A percentile compares a stretch with the other conserved stretches of the same genome.
phyloP scores from a whole-genome alignment of 2,888 invertebrate genomes.

The Agrochola lota region DNA sequence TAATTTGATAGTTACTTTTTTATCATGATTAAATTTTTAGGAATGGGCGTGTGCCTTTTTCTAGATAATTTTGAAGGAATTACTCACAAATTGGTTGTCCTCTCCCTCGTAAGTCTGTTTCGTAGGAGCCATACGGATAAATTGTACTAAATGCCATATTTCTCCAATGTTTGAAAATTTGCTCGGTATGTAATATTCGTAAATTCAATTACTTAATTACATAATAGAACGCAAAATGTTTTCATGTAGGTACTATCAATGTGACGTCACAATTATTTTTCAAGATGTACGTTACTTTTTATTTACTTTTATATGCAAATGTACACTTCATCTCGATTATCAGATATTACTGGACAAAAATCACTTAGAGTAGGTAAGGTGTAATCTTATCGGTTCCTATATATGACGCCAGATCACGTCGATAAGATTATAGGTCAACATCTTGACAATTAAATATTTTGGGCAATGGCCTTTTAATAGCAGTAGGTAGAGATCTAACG shows the following conservation, averaged over 20 bases:
- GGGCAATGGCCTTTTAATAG: conserved; percentile 13
- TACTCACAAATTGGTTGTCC: conserved; percentile 50
- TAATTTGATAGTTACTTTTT: not conserved
- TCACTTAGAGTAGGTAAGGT: conserved; percentile 18
- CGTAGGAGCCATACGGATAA: conserved; percentile 17
- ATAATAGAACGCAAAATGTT: conserved; percentile 11
- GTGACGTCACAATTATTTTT: conserved; percentile 17
- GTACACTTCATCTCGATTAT: conserved; percentile 58
- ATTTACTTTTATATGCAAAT: conserved; percentile 29
- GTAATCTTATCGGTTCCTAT: conserved; percentile 59
- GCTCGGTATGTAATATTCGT: not conserved
- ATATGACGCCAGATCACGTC: conserved; percentile 26
- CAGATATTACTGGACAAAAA: conserved; percentile 46
- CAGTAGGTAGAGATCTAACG: not conserved
- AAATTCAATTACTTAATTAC: conserved; percentile 12
- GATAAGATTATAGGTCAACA: conserved; percentile 54
- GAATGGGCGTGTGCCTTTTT: not conserved
- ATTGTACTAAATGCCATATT: conserved; percentile 43
- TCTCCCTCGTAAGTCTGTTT: conserved; percentile 21
- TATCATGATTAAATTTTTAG: not conserved
- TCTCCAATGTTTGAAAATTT: not conserved
- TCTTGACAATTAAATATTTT: conserved; percentile 62
- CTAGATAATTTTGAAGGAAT: not conserved
- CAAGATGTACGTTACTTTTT: not conserved
- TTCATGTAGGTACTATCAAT: not conserved